phyloP scores from a whole-genome alignment of 2,888 invertebrate species.

The Fragum whitleyi region DNA sequence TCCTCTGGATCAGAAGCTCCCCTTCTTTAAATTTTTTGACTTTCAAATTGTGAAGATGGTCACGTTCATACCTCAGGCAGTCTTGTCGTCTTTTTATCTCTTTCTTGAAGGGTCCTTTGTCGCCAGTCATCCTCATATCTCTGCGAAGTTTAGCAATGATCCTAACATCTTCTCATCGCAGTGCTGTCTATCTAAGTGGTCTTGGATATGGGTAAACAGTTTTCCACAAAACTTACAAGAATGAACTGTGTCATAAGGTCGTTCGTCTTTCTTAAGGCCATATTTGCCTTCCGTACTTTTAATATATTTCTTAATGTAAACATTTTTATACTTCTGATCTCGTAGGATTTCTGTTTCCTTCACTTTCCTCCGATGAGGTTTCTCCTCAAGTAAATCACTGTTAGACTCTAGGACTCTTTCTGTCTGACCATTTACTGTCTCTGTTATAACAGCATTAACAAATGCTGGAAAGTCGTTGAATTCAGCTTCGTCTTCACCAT shows the following conservation, averaged over 20 bases:
- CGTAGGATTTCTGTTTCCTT: neutral
- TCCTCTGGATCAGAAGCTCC: conserved; percentile 26
- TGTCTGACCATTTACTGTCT: too few species aligned
- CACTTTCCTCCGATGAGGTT: too few species aligned
- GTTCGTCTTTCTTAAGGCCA: conserved; percentile 3
- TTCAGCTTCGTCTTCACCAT: too few species aligned
- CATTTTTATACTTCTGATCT: conserved; percentile 10
- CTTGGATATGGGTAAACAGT: conserved; percentile 51
- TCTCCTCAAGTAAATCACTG: too few species aligned
- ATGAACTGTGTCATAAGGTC: conserved; percentile 53
- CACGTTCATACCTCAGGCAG: conserved; percentile 36
- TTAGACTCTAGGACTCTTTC: too few species aligned
- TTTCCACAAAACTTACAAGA: conserved; percentile 39
- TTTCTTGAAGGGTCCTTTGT: neutral
- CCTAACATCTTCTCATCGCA: neutral
- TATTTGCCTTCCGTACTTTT: conserved; percentile 37
- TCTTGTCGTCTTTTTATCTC: conserved; percentile 12
- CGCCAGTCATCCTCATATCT: neutral
- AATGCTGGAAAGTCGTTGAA: too few species aligned
- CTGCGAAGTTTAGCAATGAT: neutral
- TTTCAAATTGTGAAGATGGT: conserved; percentile 34
- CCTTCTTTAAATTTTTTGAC: conserved; percentile 30
- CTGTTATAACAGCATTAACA: too few species aligned
- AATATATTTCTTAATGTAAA: conserved; percentile 44
- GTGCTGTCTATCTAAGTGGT: conserved; percentile 35